Percentiles rank a stretch among this genome's conserved stretches.
Evolutionary conservation across 1,140 invertebrate genomes (phyloP).

Genomic region (Manduca sexta): DNA sequence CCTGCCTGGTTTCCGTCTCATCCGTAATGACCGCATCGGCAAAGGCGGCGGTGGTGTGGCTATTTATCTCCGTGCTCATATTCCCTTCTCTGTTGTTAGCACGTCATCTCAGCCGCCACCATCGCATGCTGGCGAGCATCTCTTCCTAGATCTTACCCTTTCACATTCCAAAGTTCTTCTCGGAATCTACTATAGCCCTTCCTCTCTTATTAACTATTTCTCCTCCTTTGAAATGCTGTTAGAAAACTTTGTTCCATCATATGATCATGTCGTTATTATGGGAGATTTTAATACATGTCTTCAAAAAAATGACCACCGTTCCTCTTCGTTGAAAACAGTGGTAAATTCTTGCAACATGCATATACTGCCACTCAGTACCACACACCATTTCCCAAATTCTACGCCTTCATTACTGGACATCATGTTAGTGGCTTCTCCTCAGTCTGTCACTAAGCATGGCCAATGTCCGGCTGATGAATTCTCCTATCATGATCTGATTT

Average conservation of each 20-base stretch:
- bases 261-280: not conserved
- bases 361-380: conserved; percentile 2
- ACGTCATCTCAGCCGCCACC: not conserved
- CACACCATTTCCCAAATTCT: conserved; percentile 9
- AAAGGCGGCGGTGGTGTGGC: conserved; percentile 4
- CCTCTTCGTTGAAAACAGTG: not conserved
- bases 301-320: not conserved
- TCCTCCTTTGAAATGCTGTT: not conserved
- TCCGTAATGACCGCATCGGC: conserved; percentile 2
- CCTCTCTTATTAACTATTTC: conserved; percentile 3
- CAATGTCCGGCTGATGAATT: conserved; percentile 7
- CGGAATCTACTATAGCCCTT: conserved; percentile 3
- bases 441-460: conserved; percentile 5
- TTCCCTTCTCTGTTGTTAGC: not conserved
- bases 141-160: not conserved
- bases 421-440: conserved; percentile 2
- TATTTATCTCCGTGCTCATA: conserved; percentile 4
- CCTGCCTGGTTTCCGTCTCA: conserved; percentile 2
- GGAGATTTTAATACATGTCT: not conserved
- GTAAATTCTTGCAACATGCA: not conserved
- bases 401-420: conserved; percentile 4
- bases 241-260: not conserved
- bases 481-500: conserved; percentile 10
- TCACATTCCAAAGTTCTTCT: not conserved
- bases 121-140: not conserved